A percentile compares a stretch with the other conserved stretches of the same genome.
These are phyloP conservation scores for Eucera pruinosa DNA, from an alignment of 2,888 invertebrate genomes.

Conservation along the genomic window DNA sequence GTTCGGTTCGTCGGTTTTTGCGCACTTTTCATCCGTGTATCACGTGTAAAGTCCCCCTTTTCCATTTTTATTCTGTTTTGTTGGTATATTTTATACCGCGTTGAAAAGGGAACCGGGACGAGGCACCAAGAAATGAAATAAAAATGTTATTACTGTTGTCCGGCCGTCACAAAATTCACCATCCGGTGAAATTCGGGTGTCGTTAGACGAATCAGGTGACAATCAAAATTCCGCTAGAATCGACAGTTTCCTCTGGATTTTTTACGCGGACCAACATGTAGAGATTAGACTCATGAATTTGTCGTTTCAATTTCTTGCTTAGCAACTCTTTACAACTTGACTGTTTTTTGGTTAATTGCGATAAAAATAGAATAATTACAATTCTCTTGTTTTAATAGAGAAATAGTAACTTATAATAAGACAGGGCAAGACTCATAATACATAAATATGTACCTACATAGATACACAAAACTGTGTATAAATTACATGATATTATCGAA, in stretches of 20 bases:
- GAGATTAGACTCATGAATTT: too few relatives aligned
- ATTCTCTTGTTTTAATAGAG: too few relatives aligned
- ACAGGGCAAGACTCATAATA: too few relatives aligned
- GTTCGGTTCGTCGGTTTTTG: slow-evolving; percentile 12
- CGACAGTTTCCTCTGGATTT: background rate
- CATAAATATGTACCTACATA: too few relatives aligned
- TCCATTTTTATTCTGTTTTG: background rate
- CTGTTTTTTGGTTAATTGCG: too few relatives aligned
- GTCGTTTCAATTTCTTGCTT: too few relatives aligned
- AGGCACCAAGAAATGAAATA: background rate
- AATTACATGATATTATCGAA: too few relatives aligned
- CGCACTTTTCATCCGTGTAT: slow-evolving; percentile 19
- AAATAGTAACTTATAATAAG: too few relatives aligned
- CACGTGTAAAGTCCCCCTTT: background rate
- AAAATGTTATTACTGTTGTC: slow-evolving; percentile 2
- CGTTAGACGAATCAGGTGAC: background rate
- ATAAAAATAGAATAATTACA: too few relatives aligned
- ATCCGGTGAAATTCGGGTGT: background rate
- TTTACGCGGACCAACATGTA: too few relatives aligned
- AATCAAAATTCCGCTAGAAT: slow-evolving; percentile 3
- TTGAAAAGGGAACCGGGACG: background rate
- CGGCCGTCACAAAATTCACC: background rate
- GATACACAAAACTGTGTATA: too few relatives aligned
- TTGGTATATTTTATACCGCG: slow-evolving; percentile 30
- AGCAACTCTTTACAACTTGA: too few relatives aligned